A percentile compares a stretch with the other conserved stretches of the same genome.
Evolutionary conservation across 2,113 vertebrate species (phyloP).

Genomic region (Glaucidium brasilianum): DNA sequence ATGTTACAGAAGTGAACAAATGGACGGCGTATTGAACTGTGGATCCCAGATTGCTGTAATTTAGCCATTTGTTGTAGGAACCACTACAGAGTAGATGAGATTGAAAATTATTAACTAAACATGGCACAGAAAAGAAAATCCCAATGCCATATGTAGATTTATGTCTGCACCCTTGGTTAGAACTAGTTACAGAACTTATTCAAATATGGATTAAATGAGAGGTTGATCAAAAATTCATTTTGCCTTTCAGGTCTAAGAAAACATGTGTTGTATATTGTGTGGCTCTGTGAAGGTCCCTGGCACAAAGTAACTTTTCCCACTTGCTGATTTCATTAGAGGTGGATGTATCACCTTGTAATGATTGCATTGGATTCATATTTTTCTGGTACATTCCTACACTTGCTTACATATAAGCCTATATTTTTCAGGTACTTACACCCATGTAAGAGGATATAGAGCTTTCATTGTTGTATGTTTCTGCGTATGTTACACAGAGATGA

Average conservation of each 20-base stretch:
- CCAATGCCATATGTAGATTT: neutral
- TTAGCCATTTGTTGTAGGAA: neutral
- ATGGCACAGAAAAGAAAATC: neutral
- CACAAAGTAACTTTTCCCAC: neutral
- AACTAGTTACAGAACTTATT: neutral
- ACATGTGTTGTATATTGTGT: neutral
- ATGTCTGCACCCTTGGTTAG: neutral
- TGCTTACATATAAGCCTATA: neutral
- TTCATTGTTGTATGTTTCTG: neutral
- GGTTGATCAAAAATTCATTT: neutral
- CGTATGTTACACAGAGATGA: neutral
- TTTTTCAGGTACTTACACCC: neutral
- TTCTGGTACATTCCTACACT: neutral
- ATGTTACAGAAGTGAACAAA: neutral
- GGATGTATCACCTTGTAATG: neutral
- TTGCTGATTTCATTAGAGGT: neutral
- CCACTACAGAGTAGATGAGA: neutral
- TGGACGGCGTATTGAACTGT: neutral
- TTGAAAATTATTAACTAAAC: neutral
- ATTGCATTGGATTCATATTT: neutral
- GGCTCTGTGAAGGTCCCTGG: neutral
- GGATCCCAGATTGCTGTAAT: neutral
- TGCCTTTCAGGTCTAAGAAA: neutral
- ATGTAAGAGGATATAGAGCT: neutral
- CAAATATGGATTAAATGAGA: neutral